Conservation (phyloP, 2,888 invertebrate species). For the Pristionchus mayeri region DNA sequence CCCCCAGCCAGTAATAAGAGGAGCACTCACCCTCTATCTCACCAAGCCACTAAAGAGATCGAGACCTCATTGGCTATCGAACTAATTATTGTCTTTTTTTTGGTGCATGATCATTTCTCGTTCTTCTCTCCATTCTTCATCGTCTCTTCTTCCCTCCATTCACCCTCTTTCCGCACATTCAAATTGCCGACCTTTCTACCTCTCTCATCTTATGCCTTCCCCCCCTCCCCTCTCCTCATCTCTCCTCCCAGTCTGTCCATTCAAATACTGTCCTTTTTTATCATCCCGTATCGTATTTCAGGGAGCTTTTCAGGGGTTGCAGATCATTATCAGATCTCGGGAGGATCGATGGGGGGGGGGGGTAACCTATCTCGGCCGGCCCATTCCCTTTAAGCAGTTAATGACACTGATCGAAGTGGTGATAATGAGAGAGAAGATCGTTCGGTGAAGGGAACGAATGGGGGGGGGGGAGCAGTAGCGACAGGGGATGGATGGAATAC, state of each 20-base stretch:
- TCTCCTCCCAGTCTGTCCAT: conserved; percentile 1
- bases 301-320: not conserved
- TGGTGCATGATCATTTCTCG: not conserved
- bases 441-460: not conserved
- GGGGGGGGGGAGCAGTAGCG: not conserved
- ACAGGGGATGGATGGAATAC: conserved; percentile 4
- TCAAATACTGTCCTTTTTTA: conserved; percentile 24
- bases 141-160: conserved; percentile 9
- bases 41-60: not conserved
- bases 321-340: not conserved
- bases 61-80: not conserved
- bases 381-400: conserved; percentile 21
- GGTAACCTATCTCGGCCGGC: not conserved
- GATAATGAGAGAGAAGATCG: conserved; percentile 21
- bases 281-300: not conserved
- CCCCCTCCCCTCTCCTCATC: not conserved
- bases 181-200: conserved; percentile 43
- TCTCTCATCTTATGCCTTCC: conserved; percentile 21
- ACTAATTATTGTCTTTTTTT: not conserved
- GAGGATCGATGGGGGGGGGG: not conserved
- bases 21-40: not conserved
- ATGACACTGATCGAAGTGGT: conserved; percentile 32
- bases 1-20: not conserved
- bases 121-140: not conserved
- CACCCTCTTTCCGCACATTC: conserved; percentile 39